Evolutionary conservation across 2,113 vertebrate species (phyloP).

Genomic region (Variabilichromis moorii): DNA sequence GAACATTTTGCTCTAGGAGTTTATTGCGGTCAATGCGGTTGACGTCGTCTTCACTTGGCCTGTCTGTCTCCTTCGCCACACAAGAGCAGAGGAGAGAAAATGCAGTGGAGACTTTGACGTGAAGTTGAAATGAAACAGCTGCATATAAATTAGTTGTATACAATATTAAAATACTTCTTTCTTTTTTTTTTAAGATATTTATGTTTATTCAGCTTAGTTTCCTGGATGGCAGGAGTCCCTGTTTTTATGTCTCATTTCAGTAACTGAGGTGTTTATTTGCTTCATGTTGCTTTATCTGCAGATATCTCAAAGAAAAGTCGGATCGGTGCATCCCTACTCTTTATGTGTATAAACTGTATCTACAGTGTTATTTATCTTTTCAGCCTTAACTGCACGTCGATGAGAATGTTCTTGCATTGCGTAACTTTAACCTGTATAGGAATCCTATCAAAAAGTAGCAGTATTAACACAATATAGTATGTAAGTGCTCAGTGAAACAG

Average conservation of each 20-base stretch:
- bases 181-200: not conserved
- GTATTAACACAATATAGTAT: not conserved
- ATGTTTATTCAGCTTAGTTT: not conserved
- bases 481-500: not conserved
- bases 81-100: not conserved
- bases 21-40: not conserved
- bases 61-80: not conserved
- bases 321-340: not conserved
- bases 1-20: not conserved
- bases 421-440: not conserved
- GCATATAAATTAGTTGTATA: not conserved
- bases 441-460: not conserved
- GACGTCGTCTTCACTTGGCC: not conserved
- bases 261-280: not conserved
- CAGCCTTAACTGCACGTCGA: conserved; percentile 9
- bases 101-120: not conserved
- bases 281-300: not conserved
- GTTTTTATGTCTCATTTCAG: not conserved
- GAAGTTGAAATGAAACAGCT: not conserved
- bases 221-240: not conserved
- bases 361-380: conserved; percentile 48
- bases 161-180: not conserved
- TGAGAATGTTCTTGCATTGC: not conserved
- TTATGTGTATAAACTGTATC: conserved; percentile 15
- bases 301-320: not conserved